Percentiles rank a stretch among this genome's conserved stretches.
These are phyloP conservation scores for Drosophila setifemur DNA, from an alignment of 1,140 invertebrate species.

Conservation along the genomic window DNA sequence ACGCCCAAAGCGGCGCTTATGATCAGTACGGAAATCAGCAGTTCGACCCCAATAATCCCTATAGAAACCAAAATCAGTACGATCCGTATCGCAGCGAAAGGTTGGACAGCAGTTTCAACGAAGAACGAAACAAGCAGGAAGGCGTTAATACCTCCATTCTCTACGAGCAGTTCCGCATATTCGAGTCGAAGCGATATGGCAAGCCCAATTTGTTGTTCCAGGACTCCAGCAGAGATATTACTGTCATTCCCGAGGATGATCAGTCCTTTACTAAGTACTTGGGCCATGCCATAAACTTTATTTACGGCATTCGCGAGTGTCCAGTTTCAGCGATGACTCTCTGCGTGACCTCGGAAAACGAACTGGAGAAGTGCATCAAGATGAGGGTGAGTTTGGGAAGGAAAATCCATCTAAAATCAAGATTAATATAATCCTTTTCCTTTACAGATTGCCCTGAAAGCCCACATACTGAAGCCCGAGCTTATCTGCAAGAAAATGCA, in stretches of 20 bases:
- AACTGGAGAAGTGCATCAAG: constrained; percentile 95
- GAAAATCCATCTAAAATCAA: neutral
- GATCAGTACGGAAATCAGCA: constrained; percentile 33
- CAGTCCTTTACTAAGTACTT: constrained; percentile 87
- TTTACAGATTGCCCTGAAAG: constrained; percentile 91
- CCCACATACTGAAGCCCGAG: constrained; percentile 93
- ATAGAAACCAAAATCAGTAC: constrained; percentile 43
- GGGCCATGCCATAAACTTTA: constrained; percentile 86
- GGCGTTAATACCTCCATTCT: constrained; percentile 75
- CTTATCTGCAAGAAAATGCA: constrained; percentile 93
- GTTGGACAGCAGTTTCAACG: constrained; percentile 70
- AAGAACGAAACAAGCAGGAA: constrained; percentile 46
- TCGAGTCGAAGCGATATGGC: constrained; percentile 88
- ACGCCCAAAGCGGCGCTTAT: constrained; percentile 31
- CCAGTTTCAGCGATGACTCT: constrained; percentile 90
- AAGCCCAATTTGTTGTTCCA: constrained; percentile 88
- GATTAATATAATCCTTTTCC: constrained; percentile 18
- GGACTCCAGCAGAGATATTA: constrained; percentile 88
- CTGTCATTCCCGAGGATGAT: constrained; percentile 84
- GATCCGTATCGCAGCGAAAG: constrained; percentile 63
- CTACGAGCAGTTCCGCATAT: constrained; percentile 86
- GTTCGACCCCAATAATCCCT: constrained; percentile 61
- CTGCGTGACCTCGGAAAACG: constrained; percentile 95
- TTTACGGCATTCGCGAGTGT: constrained; percentile 90
- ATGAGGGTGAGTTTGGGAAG: constrained; percentile 89